phyloP scores from a whole-genome alignment of 2,797 vertebrate species.

The Cygnus olor region DNA sequence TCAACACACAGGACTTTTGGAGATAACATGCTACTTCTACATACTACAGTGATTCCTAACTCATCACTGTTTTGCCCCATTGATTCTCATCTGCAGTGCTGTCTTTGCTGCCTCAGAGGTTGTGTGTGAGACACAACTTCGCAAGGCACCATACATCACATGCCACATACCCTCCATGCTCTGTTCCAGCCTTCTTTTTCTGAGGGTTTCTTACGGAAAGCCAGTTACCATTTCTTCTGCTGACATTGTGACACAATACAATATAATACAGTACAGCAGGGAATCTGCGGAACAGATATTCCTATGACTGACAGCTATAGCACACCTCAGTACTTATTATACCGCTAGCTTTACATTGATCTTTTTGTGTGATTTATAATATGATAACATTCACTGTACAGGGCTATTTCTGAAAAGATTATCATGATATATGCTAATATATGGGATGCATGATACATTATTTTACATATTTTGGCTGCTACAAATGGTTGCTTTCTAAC shows the following conservation, averaged over 20 bases:
- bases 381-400: neutral
- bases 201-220: neutral
- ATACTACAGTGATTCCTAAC: neutral
- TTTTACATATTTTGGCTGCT: constrained; percentile 7
- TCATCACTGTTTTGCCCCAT: neutral
- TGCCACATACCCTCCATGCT: neutral
- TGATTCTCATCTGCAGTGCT: neutral
- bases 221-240: neutral
- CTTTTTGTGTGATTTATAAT: neutral
- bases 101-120: fast-evolving
- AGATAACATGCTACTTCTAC: neutral
- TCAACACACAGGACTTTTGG: neutral
- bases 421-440: constrained; percentile 1
- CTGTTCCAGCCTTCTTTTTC: neutral
- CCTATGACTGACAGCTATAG: neutral
- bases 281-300: neutral
- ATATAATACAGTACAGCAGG: neutral
- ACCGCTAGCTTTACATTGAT: neutral
- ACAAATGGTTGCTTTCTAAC: constrained; percentile 17
- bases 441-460: neutral
- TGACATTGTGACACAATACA: neutral
- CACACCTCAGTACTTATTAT: neutral
- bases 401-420: neutral
- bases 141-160: neutral
- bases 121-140: neutral